A percentile compares a stretch with the other conserved stretches of the same genome.
Conservation (phyloP, 2,113 vertebrate genomes). For the Dasyurus viverrinus region DNA sequence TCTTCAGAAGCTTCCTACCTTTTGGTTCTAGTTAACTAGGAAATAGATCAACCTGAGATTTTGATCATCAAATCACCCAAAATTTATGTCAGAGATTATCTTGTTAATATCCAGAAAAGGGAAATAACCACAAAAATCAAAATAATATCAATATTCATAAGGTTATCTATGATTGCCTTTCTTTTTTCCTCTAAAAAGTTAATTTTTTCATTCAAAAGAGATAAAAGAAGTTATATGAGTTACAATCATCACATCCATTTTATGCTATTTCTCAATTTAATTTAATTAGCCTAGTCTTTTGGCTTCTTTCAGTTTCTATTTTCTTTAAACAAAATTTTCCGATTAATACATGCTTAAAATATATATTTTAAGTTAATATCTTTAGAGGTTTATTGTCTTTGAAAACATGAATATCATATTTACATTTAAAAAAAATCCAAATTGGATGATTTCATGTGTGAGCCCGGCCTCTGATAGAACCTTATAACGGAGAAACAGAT, state of each 20-base stretch:
- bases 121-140: neutral
- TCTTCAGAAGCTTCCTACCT: constrained; percentile 25
- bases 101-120: neutral
- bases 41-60: constrained; percentile 3
- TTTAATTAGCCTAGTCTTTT: constrained; percentile 10
- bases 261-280: constrained; percentile 25
- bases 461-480: no score
- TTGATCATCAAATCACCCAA: neutral
- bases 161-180: neutral
- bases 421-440: neutral
- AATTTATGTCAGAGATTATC: neutral
- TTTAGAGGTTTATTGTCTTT: constrained; percentile 1
- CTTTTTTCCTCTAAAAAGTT: neutral
- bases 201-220: constrained; percentile 9
- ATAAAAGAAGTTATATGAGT: neutral
- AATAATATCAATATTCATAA: neutral
- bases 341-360: constrained; percentile 21
- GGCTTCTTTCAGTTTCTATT: constrained; percentile 49
- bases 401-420: neutral
- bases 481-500: no score
- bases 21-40: constrained; percentile 40
- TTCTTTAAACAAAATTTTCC: constrained; percentile 29
- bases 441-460: constrained; percentile 3
- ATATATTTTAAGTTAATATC: constrained; percentile 25
- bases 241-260: constrained; percentile 14